Conservation (phyloP, 2,797 vertebrate genomes). For the Dromococcyx pavoninus region DNA sequence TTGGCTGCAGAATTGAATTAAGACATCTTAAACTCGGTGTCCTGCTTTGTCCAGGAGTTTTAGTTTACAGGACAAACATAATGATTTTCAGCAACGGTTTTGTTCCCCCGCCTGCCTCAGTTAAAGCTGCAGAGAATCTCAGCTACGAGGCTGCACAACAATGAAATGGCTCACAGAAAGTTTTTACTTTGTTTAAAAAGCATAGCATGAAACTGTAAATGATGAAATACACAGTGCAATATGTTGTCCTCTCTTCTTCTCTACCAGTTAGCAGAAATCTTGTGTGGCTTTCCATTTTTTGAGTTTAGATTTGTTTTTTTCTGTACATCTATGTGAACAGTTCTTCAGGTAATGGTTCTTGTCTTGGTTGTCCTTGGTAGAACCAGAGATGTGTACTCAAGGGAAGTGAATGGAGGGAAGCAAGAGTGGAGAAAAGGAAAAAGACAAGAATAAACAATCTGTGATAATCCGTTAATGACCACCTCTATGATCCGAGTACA, state of each 20-base stretch:
- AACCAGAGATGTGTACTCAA: background rate
- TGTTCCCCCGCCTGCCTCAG: background rate
- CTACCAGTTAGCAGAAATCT: background rate
- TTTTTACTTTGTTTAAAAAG: background rate
- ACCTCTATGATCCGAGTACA: background rate
- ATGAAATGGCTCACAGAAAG: background rate
- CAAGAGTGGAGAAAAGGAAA: background rate
- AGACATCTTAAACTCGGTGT: conserved; percentile 46
- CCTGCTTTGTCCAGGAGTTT: conserved; percentile 45
- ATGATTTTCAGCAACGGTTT: conserved; percentile 52
- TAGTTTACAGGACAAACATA: conserved; percentile 35
- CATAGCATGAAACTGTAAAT: background rate
- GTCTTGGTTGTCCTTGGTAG: background rate
- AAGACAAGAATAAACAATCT: background rate
- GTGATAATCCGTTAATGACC: background rate
- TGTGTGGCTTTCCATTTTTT: background rate
- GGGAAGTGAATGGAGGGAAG: background rate
- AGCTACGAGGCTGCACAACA: background rate
- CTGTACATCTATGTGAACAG: background rate
- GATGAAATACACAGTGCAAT: background rate
- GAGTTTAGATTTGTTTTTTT: background rate
- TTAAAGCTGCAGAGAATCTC: conserved; percentile 15
- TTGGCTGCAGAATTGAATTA: conserved; percentile 59
- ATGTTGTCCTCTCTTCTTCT: background rate
- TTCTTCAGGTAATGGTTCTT: background rate